phyloP scores from a whole-genome alignment of 2,113 vertebrate genomes.

The Oryzias celebensis region DNA sequence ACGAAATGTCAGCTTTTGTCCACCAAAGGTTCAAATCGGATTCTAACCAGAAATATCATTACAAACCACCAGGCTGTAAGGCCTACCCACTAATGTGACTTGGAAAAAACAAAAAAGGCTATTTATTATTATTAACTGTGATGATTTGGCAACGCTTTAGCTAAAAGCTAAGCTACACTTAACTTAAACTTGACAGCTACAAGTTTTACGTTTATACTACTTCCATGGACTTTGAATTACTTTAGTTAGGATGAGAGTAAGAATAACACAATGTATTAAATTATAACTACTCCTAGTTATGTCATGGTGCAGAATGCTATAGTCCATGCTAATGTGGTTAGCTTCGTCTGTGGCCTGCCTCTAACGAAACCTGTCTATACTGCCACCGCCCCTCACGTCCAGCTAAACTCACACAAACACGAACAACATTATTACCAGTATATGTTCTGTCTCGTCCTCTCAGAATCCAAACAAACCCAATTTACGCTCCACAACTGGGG shows the following conservation, averaged over 20 bases:
- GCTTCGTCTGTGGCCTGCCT: conserved; percentile 56
- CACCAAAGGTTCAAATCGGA: too few species aligned
- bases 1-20: too few species aligned
- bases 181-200: too few species aligned
- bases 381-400: conserved; percentile 74
- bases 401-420: conserved; percentile 3
- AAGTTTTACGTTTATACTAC: too few species aligned
- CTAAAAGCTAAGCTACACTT: conserved; percentile 25
- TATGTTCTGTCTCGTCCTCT: conserved; percentile 57
- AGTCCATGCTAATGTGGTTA: conserved; percentile 26
- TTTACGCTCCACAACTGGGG: conserved; percentile 8
- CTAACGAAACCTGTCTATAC: conserved; percentile 42
- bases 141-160: conserved; percentile 27
- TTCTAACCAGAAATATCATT: too few species aligned
- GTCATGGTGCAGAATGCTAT: background rate
- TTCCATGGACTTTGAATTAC: too few species aligned
- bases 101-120: too few species aligned
- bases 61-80: too few species aligned
- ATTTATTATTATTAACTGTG: background rate
- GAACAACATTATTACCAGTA: conserved; percentile 58
- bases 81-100: too few species aligned
- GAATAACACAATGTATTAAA: background rate
- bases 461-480: conserved; percentile 50
- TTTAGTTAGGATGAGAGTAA: too few species aligned
- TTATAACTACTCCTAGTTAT: background rate